Conservation (phyloP, 2,113 vertebrate species). For the Hypocryptadius cinnamomeus region DNA sequence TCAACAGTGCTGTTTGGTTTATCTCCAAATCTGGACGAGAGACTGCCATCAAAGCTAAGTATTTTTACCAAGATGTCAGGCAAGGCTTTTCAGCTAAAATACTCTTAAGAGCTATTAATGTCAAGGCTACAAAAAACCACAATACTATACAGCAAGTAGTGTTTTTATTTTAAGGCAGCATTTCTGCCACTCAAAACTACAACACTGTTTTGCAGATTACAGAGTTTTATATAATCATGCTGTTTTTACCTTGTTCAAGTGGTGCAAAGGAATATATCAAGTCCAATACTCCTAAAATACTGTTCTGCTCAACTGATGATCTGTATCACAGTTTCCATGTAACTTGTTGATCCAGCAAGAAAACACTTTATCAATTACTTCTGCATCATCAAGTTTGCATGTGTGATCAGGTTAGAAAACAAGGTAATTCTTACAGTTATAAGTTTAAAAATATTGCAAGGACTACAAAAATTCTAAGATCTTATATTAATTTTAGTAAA, state of each 20-base stretch:
- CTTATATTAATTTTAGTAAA: not conserved
- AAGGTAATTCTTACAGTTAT: not conserved
- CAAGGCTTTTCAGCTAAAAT: not conserved
- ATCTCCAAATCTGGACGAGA: not conserved
- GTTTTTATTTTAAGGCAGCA: not conserved
- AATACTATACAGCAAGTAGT: not conserved
- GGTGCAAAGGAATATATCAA: not conserved
- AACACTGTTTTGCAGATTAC: not conserved
- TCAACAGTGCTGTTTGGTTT: not conserved
- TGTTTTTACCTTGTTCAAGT: not conserved
- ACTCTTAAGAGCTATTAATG: not conserved
- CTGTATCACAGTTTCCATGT: not conserved
- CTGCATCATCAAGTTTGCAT: not conserved
- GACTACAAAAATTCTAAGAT: not conserved
- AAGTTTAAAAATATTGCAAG: not conserved
- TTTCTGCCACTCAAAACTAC: not conserved
- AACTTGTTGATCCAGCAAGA: not conserved
- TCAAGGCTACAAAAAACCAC: not conserved
- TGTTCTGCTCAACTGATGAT: not conserved
- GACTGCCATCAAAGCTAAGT: not conserved
- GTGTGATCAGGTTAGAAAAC: not conserved
- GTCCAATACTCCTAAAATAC: not conserved
- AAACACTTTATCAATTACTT: not conserved
- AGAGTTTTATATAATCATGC: not conserved
- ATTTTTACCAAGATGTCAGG: not conserved